Evolutionary conservation across 2,797 vertebrate species (phyloP).

Genomic region (Carduelis carduelis): DNA sequence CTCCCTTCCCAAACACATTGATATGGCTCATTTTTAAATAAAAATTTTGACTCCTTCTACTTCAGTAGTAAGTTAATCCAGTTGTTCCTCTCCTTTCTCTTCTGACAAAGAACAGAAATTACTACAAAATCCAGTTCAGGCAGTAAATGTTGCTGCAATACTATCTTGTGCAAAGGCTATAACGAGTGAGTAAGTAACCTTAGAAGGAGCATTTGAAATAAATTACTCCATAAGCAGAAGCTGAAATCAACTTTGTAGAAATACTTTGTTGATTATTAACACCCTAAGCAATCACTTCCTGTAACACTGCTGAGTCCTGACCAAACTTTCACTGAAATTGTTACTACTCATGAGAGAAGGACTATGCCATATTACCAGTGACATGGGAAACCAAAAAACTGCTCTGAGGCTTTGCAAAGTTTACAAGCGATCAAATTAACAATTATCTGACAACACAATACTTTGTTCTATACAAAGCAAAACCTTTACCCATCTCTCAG

Average conservation of each 20-base stretch:
- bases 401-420: neutral
- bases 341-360: neutral
- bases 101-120: neutral
- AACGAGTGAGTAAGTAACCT: neutral
- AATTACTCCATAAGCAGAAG: neutral
- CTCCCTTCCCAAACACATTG: neutral
- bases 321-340: neutral
- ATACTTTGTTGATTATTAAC: neutral
- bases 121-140: neutral
- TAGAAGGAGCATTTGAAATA: neutral
- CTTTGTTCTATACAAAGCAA: neutral
- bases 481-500: neutral
- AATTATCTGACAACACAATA: neutral
- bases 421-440: neutral
- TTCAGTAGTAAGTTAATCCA: neutral
- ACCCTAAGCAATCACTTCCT: neutral
- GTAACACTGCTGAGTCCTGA: neutral
- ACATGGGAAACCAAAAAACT: neutral
- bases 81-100: neutral
- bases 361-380: neutral
- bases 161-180: neutral
- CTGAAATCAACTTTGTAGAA: neutral
- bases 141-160: neutral
- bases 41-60: neutral
- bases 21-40: neutral